These are phyloP conservation scores for Balearica regulorum DNA, from an alignment of 2,797 vertebrate species.

Conservation along the genomic window DNA sequence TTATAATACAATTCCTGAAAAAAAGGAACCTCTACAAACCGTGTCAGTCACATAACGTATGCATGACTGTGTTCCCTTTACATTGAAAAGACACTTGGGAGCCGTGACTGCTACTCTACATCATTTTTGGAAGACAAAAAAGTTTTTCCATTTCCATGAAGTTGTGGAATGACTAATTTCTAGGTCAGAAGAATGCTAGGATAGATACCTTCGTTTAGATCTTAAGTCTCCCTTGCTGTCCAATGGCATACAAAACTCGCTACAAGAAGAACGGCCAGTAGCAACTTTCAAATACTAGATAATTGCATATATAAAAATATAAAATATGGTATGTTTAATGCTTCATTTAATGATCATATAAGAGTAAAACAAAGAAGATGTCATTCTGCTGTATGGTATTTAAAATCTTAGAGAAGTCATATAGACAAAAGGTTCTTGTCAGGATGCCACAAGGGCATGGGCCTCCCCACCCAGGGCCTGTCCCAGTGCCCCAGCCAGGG, in stretches of 20 bases:
- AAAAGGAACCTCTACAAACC: neutral
- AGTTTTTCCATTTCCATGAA: neutral
- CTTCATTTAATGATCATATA: neutral
- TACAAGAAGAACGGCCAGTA: neutral
- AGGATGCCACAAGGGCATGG: rapidly evolving
- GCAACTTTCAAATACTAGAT: neutral
- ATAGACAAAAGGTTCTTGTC: neutral
- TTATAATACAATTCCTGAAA: neutral
- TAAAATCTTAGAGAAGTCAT: neutral
- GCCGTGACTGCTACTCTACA: neutral
- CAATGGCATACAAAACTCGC: neutral
- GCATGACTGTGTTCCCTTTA: neutral
- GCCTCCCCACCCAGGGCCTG: no score
- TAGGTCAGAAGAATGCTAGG: neutral
- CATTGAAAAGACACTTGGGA: neutral
- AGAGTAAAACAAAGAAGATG: neutral
- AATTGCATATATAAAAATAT: neutral
- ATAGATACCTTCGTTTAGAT: neutral
- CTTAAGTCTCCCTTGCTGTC: neutral
- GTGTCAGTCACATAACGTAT: neutral
- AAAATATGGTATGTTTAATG: neutral
- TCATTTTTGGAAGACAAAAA: neutral
- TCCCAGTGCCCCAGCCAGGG: neutral
- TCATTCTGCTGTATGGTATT: neutral
- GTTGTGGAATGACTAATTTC: neutral